phyloP scores from a whole-genome alignment of 2,888 invertebrate species.

The Sinohyriopsis cumingii region DNA sequence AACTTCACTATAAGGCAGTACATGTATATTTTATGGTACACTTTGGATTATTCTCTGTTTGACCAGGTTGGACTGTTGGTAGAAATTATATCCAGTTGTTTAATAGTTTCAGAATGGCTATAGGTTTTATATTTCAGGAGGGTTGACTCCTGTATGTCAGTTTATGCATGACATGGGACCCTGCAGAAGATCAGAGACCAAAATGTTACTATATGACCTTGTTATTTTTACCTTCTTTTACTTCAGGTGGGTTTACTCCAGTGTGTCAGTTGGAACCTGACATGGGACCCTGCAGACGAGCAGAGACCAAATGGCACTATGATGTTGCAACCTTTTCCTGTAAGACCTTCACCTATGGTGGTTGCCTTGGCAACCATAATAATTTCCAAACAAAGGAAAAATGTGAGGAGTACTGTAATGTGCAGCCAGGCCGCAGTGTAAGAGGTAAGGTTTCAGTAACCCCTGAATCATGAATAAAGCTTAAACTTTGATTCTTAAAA shows the following conservation, averaged over 20 bases:
- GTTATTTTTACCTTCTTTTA: too few species aligned
- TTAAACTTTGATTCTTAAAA: background rate
- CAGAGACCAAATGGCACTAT: conserved; percentile 30
- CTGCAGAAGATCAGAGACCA: too few species aligned
- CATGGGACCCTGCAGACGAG: conserved; percentile 31
- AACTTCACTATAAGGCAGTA: too few species aligned
- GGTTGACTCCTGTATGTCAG: too few species aligned
- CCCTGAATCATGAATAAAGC: background rate
- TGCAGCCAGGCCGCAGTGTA: conserved; percentile 9
- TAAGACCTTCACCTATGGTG: conserved; percentile 81
- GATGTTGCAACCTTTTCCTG: conserved; percentile 77
- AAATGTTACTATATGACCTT: too few species aligned
- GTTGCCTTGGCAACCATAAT: conserved; percentile 71
- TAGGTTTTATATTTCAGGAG: too few species aligned
- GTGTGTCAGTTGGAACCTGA: conserved; percentile 33
- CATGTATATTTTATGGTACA: too few species aligned
- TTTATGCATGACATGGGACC: too few species aligned
- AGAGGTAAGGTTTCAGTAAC: conserved; percentile 10
- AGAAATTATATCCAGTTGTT: too few species aligned
- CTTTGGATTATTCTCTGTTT: too few species aligned
- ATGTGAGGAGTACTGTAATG: conserved; percentile 35
- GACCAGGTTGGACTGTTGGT: too few species aligned
- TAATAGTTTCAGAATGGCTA: too few species aligned
- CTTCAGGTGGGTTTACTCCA: conserved; percentile 3
- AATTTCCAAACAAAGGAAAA: conserved; percentile 74